Conservation (phyloP, 2,113 vertebrate genomes). For the Tringa solitaria region DNA sequence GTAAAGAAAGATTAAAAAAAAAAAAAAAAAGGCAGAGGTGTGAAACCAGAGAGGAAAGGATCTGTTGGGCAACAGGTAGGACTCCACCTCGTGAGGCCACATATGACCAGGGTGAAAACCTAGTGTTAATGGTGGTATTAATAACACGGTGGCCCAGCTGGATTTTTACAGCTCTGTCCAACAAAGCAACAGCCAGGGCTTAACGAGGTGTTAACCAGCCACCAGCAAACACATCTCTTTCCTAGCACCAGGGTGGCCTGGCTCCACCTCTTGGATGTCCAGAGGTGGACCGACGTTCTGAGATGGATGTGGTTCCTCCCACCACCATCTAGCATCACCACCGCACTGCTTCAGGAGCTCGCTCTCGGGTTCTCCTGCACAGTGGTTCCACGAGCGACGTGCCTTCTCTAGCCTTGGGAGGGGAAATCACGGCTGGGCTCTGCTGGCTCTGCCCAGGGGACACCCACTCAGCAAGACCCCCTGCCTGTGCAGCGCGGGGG, state of each 20-base stretch:
- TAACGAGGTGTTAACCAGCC: conserved; percentile 6
- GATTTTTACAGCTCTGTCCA: background rate
- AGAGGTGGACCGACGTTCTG: background rate
- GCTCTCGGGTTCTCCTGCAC: fast-evolving
- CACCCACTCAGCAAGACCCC: background rate
- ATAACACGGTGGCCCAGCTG: background rate
- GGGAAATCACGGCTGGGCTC: background rate
- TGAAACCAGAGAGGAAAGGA: background rate
- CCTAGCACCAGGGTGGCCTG: background rate
- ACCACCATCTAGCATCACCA: background rate
- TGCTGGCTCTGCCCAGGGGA: background rate
- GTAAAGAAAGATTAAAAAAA: background rate
- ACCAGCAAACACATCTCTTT: background rate
- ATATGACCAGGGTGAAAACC: background rate
- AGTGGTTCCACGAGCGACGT: fast-evolving
- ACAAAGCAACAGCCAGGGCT: background rate
- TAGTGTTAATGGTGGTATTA: background rate
- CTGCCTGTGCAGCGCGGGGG: background rate
- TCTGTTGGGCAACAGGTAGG: background rate
- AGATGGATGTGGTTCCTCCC: background rate
- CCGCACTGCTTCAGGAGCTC: fast-evolving
- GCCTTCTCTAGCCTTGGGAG: background rate
- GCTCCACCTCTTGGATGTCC: background rate
- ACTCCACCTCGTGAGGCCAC: background rate
- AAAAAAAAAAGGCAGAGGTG: background rate